phyloP scores from a whole-genome alignment of 2,888 invertebrate genomes.

The Ctenicera cuprea region DNA sequence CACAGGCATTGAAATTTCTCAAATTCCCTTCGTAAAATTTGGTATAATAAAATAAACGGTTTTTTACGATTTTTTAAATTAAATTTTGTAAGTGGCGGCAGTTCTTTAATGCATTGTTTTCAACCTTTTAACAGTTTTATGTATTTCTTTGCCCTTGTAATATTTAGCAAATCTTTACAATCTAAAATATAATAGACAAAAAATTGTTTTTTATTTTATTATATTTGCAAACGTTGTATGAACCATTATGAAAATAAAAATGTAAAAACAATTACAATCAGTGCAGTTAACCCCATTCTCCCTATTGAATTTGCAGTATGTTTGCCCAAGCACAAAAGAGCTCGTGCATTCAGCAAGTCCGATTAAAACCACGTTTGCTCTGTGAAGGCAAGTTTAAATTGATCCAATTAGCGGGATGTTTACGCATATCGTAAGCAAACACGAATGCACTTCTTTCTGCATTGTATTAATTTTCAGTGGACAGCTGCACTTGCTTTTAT shows the following conservation, averaged over 20 bases:
- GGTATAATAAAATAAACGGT: too few species aligned
- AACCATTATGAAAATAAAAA: not conserved
- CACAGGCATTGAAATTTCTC: too few species aligned
- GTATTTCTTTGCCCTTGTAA: too few species aligned
- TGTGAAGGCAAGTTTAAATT: conserved; percentile 52
- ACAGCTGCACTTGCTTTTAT: conserved; percentile 10
- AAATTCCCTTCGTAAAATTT: too few species aligned
- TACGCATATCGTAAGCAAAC: conserved; percentile 49
- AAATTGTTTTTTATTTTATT: too few species aligned
- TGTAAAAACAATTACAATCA: conserved; percentile 24
- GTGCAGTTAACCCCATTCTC: conserved; percentile 39
- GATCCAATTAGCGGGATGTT: conserved; percentile 56
- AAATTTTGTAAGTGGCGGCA: too few species aligned
- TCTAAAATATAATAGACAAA: too few species aligned
- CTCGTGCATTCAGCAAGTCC: conserved; percentile 47
- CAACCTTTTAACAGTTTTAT: too few species aligned
- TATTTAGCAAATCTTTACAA: too few species aligned
- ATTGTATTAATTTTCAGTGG: conserved; percentile 28
- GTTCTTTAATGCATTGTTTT: too few species aligned
- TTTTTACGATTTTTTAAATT: too few species aligned
- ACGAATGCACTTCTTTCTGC: conserved; percentile 27
- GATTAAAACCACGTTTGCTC: conserved; percentile 52
- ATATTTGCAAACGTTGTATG: too few species aligned
- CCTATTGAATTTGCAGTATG: conserved; percentile 33
- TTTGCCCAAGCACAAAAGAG: conserved; percentile 54